Base-by-base conservation (phyloP, 2,113 vertebrate genomes). In the Syngnathoides biaculeatus region DNA sequence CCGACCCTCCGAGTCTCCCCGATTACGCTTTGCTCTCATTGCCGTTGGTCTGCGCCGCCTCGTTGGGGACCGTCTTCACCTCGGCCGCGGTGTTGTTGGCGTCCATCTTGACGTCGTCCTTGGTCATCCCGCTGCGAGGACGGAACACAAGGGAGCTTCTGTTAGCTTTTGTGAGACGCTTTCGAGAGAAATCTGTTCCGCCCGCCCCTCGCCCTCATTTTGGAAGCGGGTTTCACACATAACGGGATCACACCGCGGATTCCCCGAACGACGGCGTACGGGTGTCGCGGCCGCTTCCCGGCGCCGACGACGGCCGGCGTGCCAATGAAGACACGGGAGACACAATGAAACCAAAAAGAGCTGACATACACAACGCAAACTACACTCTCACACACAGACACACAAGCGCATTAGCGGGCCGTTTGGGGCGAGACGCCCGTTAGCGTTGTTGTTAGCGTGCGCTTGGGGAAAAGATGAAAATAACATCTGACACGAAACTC, bases 11-110 rank as follows among this genome's bases (percentile, higher is more conserved):
- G 67, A 57, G 27, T 65, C 69, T 26, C 45, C 64, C 42, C 55
- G 47, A 92, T 98, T 95, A 99, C 84, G 96, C 97, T 96, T 97
- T 99, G 90, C 96, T 98, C 77, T 99, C 97, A 0, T 90, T 95
- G 77, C 94, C 95, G 67, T 96, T 97, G 86, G 90, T 93, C 87
- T 97, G 95, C 82, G 95, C 93, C 87, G 96, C 95, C 84, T 99
- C 97, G 8, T 91, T 98, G 84, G 97, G 95, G 75, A 96, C 92
- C 71, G 92, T 95, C 93, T 98, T 97, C 88, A 95, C 94, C 87
- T 98, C 97, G 10, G 92, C 87, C 0, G 92, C 88, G 64, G 92
- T 87, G 77, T 93, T 81, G 80, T 86, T 83, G 84, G 72, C 72
- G 74, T 89, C 89, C 14, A 73, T 75, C 60, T 62, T 42, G 78